These are phyloP conservation scores for Hetaerina titia DNA, from an alignment of 2,888 invertebrate species.

Conservation along the genomic window DNA sequence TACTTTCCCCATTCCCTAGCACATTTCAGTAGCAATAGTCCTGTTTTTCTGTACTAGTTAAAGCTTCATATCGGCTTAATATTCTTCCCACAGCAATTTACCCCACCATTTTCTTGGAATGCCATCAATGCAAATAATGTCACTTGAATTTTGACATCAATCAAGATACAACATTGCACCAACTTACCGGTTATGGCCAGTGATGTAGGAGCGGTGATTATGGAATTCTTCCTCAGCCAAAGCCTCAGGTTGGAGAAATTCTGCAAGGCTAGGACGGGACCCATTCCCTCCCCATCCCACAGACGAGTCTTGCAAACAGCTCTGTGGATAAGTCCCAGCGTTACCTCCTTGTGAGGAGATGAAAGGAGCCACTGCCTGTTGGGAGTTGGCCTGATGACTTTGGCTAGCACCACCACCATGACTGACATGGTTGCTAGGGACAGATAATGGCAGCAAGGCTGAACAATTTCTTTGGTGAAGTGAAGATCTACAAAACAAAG, in stretches of 20 bases:
- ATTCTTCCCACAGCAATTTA: too few species aligned
- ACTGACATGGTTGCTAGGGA: constrained; percentile 36
- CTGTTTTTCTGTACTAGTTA: too few species aligned
- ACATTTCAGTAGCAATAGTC: too few species aligned
- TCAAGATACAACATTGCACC: background rate
- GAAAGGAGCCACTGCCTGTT: constrained; percentile 51
- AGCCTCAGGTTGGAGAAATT: constrained; percentile 93
- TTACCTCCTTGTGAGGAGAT: constrained; percentile 25
- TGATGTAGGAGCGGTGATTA: constrained; percentile 92
- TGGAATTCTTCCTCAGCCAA: constrained; percentile 84
- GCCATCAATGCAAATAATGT: too few species aligned
- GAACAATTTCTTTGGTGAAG: constrained; percentile 62
- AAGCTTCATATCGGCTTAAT: too few species aligned
- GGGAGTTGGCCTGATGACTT: constrained; percentile 29
- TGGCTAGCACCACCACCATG: background rate
- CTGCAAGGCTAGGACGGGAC: constrained; percentile 86
- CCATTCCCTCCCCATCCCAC: constrained; percentile 74
- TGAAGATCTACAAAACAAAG: constrained; percentile 7
- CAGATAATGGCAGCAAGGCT: constrained; percentile 28
- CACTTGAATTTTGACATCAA: too few species aligned
- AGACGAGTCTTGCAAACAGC: constrained; percentile 20
- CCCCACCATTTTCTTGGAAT: too few species aligned
- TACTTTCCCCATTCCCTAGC: too few species aligned
- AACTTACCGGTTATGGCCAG: constrained; percentile 89
- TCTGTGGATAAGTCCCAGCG: constrained; percentile 1